Evolutionary conservation across 2,113 vertebrate species (phyloP).

Genomic region (Struthio camelus): DNA sequence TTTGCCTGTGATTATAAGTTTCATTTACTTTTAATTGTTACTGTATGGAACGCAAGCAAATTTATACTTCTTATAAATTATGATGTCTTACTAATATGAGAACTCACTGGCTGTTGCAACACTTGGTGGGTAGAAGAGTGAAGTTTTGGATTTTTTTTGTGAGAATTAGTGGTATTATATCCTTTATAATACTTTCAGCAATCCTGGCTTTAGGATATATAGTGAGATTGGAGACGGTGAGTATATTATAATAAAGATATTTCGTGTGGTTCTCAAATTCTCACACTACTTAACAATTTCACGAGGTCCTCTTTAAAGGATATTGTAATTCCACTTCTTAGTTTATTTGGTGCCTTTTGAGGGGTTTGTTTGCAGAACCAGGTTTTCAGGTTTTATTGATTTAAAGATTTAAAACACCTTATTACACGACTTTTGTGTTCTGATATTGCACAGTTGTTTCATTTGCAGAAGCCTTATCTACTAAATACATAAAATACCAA

Average conservation of each 20-base stretch:
- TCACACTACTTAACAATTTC: conserved; percentile 41
- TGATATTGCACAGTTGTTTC: conserved; percentile 35
- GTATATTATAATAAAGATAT: neutral
- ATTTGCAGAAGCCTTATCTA: conserved; percentile 54
- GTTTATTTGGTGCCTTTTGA: conserved; percentile 63
- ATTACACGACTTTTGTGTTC: neutral
- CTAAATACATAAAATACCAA: conserved; percentile 48
- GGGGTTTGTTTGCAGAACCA: conserved; percentile 61
- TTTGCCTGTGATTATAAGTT: neutral
- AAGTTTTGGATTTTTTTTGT: neutral
- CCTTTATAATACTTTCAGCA: conserved; percentile 29
- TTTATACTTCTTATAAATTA: neutral
- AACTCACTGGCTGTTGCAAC: neutral
- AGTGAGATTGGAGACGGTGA: conserved; percentile 8
- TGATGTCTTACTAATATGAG: neutral
- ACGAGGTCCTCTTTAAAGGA: conserved; percentile 43
- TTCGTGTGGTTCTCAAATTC: conserved; percentile 33
- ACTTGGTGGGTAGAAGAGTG: neutral
- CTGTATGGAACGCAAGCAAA: neutral
- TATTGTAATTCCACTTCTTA: conserved; percentile 31
- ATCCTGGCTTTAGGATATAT: conserved; percentile 34
- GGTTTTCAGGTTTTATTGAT: conserved; percentile 64
- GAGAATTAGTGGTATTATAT: neutral
- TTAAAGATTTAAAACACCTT: conserved; percentile 53
- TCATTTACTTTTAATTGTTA: neutral